Base-by-base conservation (phyloP, 2,888 invertebrate species). In the Ophioninae sp. region DNA sequence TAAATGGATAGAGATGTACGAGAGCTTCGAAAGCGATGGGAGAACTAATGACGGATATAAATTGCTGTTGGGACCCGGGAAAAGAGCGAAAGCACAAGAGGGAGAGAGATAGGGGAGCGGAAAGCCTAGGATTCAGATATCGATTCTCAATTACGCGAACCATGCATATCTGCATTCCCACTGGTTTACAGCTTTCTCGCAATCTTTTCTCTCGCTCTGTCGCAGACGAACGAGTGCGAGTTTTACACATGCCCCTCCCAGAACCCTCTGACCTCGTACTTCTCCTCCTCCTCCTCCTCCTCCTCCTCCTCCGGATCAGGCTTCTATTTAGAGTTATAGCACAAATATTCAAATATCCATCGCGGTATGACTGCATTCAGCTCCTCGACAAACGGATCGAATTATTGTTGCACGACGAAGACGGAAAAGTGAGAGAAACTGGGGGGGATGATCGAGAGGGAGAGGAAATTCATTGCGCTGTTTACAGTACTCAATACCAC, bases 141-240 rank as follows among this genome's bases (percentile, higher is more conserved):
- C 84, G 84, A 84, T 84, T 84, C 84, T 84, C 84, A 84, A 84
- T 84, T 84, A 84, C 79, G 72, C 79, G 79, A 57, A 84, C 75
- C n/a, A 70, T 75, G 69, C 70, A 79, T 82, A 82, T 82, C 78
- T 79, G 65, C 79, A 82, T 79, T 79, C 74, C 75, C 70, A 41
- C 69, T 41, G 73, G 67, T 68, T 57, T 79, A 79, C 83, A 79
- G 79, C 75, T 68, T 77, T 57, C 78, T 65, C 44, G 17, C 74
- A 50, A 79, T 75, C 75, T 81, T 81, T 78, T 79, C 56, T 77
- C 73, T 74, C 80, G 44, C 83, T 80, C 62, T 68, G 65, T 39
- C 77, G 50, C 59, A n/a, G 37, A 21, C 23, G 77, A 77, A 44
- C 50, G 61, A 62, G 62, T 39, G 67, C 67, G 56, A 62, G 62